Evolutionary conservation across 2,797 vertebrate genomes (phyloP).

Genomic region (Typhlichthys subterraneus): DNA sequence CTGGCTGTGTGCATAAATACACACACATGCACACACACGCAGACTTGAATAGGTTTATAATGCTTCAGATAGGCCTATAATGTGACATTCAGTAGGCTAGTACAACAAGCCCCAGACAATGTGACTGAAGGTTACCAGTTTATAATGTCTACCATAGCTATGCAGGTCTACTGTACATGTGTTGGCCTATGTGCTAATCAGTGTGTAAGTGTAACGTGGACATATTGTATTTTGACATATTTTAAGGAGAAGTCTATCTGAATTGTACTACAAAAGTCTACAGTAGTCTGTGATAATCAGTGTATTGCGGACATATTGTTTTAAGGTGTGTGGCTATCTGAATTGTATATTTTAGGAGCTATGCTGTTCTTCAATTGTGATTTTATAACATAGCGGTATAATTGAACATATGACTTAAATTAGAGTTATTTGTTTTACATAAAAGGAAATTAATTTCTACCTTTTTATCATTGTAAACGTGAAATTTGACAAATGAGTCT

Average conservation of each 20-base stretch:
- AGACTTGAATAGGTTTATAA: too few relatives aligned
- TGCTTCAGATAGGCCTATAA: neutral
- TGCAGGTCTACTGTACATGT: constrained; percentile 12
- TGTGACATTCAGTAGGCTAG: constrained; percentile 1
- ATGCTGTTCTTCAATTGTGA: constrained; percentile 18
- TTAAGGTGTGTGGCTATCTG: neutral
- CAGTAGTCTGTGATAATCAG: constrained; percentile 2
- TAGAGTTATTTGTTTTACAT: constrained; percentile 36
- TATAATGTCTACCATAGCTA: constrained; percentile 7
- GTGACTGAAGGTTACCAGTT: constrained; percentile 5
- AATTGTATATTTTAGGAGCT: neutral
- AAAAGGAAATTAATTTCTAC: constrained; percentile 28
- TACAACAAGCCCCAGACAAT: constrained; percentile 8
- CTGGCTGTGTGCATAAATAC: too few relatives aligned
- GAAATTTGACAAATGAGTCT: constrained; percentile 20
- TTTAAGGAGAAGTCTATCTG: neutral
- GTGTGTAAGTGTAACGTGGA: constrained; percentile 5
- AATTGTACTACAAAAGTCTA: constrained; percentile 10
- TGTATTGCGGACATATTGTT: neutral
- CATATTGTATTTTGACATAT: neutral
- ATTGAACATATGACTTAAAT: constrained; percentile 28
- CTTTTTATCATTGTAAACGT: constrained; percentile 29
- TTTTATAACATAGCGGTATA: constrained; percentile 25
- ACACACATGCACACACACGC: too few relatives aligned
- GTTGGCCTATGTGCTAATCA: neutral